phyloP scores from a whole-genome alignment of 2,888 invertebrate species.

The Diadegma fenestrale region DNA sequence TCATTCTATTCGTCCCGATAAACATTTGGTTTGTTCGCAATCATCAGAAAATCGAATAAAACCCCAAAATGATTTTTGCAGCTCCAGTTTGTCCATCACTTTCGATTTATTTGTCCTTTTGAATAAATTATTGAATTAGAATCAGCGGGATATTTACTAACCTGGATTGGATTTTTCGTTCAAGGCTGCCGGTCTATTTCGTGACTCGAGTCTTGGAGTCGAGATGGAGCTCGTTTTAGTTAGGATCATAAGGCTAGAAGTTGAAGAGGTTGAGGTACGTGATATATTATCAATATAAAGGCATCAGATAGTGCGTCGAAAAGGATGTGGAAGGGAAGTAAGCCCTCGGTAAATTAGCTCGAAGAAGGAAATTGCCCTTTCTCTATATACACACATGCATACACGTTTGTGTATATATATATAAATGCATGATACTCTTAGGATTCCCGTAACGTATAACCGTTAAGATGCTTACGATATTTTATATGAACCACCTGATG shows the following conservation, averaged over 20 bases:
- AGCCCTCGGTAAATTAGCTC: conserved; percentile 56
- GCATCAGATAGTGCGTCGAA: conserved; percentile 4
- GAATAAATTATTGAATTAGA: background rate
- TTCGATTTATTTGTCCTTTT: background rate
- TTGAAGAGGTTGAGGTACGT: conserved; percentile 84
- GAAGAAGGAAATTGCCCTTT: conserved; percentile 52
- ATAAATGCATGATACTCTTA: conserved; percentile 17
- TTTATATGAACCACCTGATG: conserved; percentile 51
- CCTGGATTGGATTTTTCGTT: conserved; percentile 31
- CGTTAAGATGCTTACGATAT: conserved; percentile 54
- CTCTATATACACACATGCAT: conserved; percentile 3
- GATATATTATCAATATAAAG: conserved; percentile 60
- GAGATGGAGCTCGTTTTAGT: conserved; percentile 86
- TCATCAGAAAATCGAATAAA: no score
- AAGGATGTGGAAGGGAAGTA: background rate
- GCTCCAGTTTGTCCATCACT: background rate
- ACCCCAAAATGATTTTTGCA: no score
- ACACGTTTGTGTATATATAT: background rate
- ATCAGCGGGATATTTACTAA: background rate
- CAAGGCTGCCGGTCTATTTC: conserved; percentile 81
- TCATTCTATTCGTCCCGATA: background rate
- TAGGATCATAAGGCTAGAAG: conserved; percentile 85
- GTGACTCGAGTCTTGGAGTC: conserved; percentile 84
- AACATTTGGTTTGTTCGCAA: no score
- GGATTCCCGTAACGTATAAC: conserved; percentile 48